Evolutionary conservation across 2,113 vertebrate species (phyloP), one percentile per base, ranked within the genome.

Genomic region (Mirounga angustirostris): DNA sequence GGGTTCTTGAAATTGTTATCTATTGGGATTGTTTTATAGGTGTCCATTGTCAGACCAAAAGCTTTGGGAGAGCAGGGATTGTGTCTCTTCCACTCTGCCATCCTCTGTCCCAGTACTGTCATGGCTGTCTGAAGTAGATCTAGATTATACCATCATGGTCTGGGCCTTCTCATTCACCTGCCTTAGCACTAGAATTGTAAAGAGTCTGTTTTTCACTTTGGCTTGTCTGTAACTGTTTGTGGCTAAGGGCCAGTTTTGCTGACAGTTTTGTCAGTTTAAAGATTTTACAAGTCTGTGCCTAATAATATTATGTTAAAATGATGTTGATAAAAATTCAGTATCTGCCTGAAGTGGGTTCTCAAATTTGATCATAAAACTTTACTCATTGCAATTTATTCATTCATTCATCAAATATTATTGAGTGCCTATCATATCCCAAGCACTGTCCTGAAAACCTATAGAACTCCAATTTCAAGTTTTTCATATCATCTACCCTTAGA

Each of bases 351-450:
- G 76, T 61, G 50, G 5, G 36, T 78, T 96, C 52, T 91, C 52
- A 71, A 59, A 58, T 63, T 61, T 89, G n/a, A 69, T 89, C n/a
- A 69, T 58, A 28, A 95, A 96, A 93, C 4, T 78, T 59, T 63
- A 83, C 36, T 24, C 24, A 87, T 28, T 91, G 24, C 12, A 76
- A 56, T 79, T 81, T 82, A 71, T 50, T 91, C n/a, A 88, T 59
- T 80, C 21, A 14, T 28, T 92, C 58, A 65, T 90, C 14, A 69
- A 61, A 91, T 91, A 91, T 63, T 83, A 56, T n/a, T 58, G 15
- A 69, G 6, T 61, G 7, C 16, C 30, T 74, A 59, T 26, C 46
- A 52, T 69, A 71, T 11, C 15, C 11, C 67, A 93, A 61, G 22
- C 36, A 71, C 13, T 79, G 73, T 80, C 26, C 33, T 73, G 9